A percentile compares a stretch with the other conserved stretches of the same genome.
These are phyloP conservation scores for Metallyticus violacea DNA, from an alignment of 2,888 invertebrate species.

Conservation along the genomic window DNA sequence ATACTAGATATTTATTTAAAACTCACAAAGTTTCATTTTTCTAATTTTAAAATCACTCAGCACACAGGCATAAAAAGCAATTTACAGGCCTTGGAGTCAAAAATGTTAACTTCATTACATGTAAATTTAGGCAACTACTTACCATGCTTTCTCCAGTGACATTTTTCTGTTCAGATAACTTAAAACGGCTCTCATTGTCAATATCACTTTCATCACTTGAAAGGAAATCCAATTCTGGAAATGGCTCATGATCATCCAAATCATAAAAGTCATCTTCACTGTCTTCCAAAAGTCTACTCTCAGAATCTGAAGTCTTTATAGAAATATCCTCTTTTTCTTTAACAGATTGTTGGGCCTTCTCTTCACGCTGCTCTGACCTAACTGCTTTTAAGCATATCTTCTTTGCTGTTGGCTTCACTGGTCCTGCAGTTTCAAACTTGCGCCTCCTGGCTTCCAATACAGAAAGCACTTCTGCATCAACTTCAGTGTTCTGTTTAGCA, in stretches of 20 bases:
- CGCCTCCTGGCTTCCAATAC: slow-evolving; percentile 52
- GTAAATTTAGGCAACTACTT: not conserved
- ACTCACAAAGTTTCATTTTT: no score
- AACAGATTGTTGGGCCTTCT: not conserved
- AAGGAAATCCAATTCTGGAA: slow-evolving; percentile 40
- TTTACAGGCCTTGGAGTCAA: no score
- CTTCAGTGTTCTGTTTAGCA: not conserved
- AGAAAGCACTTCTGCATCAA: slow-evolving; percentile 3
- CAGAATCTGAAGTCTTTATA: not conserved
- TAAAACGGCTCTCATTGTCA: slow-evolving; percentile 47
- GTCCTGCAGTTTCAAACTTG: slow-evolving; percentile 52
- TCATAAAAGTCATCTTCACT: not conserved
- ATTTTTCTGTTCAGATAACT: slow-evolving; percentile 32
- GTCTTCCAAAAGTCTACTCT: not conserved
- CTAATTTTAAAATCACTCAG: no score
- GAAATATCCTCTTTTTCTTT: not conserved
- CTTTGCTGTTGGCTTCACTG: slow-evolving; percentile 49
- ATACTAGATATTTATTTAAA: no score
- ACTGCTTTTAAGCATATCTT: slow-evolving; percentile 49
- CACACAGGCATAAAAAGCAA: no score
- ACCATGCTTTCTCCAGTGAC: not conserved
- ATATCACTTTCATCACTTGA: slow-evolving; percentile 46
- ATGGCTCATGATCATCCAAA: slow-evolving; percentile 35
- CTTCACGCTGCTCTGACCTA: not conserved
- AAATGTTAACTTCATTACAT: not conserved